Conservation (phyloP, 2,113 vertebrate genomes). For the Brevimyrus niger region DNA sequence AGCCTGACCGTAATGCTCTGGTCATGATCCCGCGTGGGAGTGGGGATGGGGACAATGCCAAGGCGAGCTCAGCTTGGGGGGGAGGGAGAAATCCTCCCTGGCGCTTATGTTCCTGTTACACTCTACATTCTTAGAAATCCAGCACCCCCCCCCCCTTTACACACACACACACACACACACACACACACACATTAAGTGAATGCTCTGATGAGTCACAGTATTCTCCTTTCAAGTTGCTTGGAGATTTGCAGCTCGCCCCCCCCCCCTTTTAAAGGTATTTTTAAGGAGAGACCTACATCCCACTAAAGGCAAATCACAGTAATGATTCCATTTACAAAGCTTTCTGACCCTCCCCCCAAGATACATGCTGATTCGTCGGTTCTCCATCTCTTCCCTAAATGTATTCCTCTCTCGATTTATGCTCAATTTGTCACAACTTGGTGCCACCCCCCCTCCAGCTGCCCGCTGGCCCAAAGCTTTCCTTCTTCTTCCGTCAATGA, state of each 20-base stretch:
- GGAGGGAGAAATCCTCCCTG: not conserved
- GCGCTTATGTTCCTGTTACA: not conserved
- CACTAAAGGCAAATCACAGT: slow-evolving; percentile 7
- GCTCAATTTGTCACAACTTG: not conserved
- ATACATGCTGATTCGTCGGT: not conserved
- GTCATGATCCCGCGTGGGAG: not conserved
- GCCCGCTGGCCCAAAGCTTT: not conserved
- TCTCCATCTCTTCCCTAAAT: not conserved
- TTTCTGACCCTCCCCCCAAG: not conserved
- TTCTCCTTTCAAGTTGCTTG: not conserved
- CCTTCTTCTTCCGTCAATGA: not conserved
- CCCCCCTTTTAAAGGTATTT: slow-evolving; percentile 11
- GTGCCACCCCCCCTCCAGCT: not conserved
- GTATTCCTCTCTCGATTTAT: not conserved
- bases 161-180: too few species aligned
- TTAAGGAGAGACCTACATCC: not conserved
- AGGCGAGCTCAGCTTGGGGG: not conserved
- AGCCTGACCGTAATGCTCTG: not conserved
- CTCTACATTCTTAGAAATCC: not conserved
- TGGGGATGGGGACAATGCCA: not conserved
- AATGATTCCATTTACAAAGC: slow-evolving; percentile 15
- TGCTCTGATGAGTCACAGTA: not conserved
- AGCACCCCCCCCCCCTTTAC: not conserved
- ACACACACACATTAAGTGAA: not conserved
- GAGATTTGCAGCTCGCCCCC: not conserved